Base-by-base conservation (phyloP, 2,888 invertebrate genomes). In the Bellardia bayeri region DNA sequence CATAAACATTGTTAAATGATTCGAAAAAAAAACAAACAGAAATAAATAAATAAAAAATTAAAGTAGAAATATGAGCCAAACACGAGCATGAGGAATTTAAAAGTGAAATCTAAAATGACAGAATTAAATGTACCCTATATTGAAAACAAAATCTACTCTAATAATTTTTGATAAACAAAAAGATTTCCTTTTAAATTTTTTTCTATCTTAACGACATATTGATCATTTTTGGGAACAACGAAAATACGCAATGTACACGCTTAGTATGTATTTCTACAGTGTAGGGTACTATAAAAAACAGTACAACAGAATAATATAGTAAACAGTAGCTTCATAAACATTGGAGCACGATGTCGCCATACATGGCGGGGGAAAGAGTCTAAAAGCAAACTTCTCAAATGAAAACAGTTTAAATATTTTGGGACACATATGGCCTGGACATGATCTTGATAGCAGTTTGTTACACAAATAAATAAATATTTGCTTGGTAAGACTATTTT, bases 361-460 rank as follows among this genome's bases (percentile, higher is more conserved):
- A 75, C 49, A 68, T 54, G 63, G 1, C 23, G 45, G 6, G 56
- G 23, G 7, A 16, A 51, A 33, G 40, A 23, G 13, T 8, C 30
- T 79, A 8, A 49, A n/a, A 45, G 11, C 11, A 68, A n/a, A 40
- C 51, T 63, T n/a, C 51, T 63, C 14, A 71, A 76, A 51, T 58
- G 58, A 61, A 75, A 61, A 68, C 14, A 68, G 56, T 68, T 68
- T 49, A 37, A 75, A 82, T 30, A 68, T 58, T 66, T 72, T 72
- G 66, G 74, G 51, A 64, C 83, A 68, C 61, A 68, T 76, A 71
- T 78, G 74, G 86, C 45, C 61, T 69, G 40, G 23, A 72, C 81
- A 84, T 81, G 71, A 87, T 87, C 84, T 78, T 87, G 87, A 87
- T 87, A 83, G 56, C n/a, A 85, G 33, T 51, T 45, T 42, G n/a